Base-by-base conservation (phyloP, 2,888 invertebrate genomes). In the Argyresthia goedartella region DNA sequence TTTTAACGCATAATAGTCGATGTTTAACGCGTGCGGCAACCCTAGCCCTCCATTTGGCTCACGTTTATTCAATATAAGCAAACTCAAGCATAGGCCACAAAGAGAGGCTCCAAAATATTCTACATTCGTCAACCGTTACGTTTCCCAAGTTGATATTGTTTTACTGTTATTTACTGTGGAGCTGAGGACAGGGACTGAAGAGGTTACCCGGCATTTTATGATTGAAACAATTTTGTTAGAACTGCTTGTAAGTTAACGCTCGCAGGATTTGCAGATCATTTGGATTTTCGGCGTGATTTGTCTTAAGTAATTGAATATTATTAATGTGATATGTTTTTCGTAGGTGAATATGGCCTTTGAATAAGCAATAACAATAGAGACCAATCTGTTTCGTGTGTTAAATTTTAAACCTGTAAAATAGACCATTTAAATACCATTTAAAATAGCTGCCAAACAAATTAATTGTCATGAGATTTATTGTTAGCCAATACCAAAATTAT, bases 41-140 rank as follows among this genome's bases (percentile, higher is more conserved):
- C 86, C 86, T 86, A 71, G 46, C 55, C 60, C 63, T 73, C 80
- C 80, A 85, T 86, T 86, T 86, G 80, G 79, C 82, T 84, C 86
- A 85, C 86, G 86, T 86, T 85, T 86, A 86, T 86, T 85, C 86
- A 86, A 86, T 86, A 86, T 86, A 85, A 82, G 85, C 82, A 82
- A 85, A 85, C 85, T 82, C 74, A 77, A 48, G 42, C 52, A 75
- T 75, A 77, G 78, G 76, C 78, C 73, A 72, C 72, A 71, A 76
- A 75, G 75, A 81, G 79, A 81, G 76, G 78, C 80, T 76, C 72
- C 66, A 74, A 77, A 81, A 84, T 82, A 81, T 79, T 81, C 73
- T 73, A 74, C 81, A 81, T 84, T 82, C 78, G 80, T 81, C 78
- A 81, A 78, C 69, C 64, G 70, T 59, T 60, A 56, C 50, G 56